Conservation (phyloP, 2,888 invertebrate genomes). For the Melanostoma mellinum region DNA sequence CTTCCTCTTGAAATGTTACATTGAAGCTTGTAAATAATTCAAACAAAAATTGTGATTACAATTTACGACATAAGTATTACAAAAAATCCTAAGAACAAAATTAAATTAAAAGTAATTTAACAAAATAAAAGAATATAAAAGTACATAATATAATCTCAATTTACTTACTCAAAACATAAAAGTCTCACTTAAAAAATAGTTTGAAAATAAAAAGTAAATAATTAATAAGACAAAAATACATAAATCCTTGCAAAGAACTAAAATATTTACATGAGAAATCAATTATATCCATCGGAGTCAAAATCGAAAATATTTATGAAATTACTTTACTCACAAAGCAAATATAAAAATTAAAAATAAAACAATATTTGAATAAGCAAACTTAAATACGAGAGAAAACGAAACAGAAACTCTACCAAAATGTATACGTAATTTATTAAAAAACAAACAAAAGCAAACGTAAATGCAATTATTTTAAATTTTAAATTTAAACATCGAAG, state of each 20-base stretch:
- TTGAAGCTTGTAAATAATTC: neutral
- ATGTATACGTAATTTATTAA: conserved; percentile 70
- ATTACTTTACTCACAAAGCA: too few relatives aligned
- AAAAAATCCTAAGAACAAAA: conserved; percentile 54
- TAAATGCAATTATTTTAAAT: conserved; percentile 23
- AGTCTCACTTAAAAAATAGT: too few relatives aligned
- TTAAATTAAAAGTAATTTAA: neutral
- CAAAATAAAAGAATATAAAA: neutral
- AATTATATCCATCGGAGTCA: too few relatives aligned
- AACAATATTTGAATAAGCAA: conserved; percentile 29
- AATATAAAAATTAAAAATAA: neutral
- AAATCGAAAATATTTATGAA: too few relatives aligned
- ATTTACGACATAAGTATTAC: conserved; percentile 58
- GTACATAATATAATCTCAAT: conserved; percentile 1
- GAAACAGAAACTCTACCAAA: conserved; percentile 45
- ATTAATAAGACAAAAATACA: too few relatives aligned
- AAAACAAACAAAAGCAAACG: conserved; percentile 12
- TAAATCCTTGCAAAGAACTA: too few relatives aligned
- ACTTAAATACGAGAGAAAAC: conserved; percentile 1
- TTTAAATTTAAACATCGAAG: conserved; percentile 55
- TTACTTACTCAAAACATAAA: too few relatives aligned
- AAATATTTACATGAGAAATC: too few relatives aligned
- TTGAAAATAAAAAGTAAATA: too few relatives aligned
- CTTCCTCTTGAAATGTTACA: neutral
- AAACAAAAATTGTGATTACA: conserved; percentile 50